phyloP scores from a whole-genome alignment of 2,113 vertebrate genomes.

The Hyla sarda region DNA sequence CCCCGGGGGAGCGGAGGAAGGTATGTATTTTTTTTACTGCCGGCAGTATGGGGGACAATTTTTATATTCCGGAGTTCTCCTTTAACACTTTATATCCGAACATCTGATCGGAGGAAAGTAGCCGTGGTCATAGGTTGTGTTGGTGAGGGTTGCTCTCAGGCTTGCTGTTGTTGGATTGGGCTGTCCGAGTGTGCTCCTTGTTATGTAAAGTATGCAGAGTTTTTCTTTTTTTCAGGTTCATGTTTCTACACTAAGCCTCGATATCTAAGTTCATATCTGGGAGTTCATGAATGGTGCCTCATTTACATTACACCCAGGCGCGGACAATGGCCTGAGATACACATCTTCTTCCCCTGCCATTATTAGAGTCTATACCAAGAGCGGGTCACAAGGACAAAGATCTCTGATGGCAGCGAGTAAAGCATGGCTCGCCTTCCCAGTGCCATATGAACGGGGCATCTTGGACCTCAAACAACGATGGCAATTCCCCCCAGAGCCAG shows the following conservation, averaged over 20 bases:
- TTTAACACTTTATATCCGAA: background rate
- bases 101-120: background rate
- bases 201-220: background rate
- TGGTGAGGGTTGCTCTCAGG: background rate
- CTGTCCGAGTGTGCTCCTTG: background rate
- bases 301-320: conserved; percentile 32
- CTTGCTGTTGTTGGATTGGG: background rate
- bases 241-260: background rate
- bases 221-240: background rate
- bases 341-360: conserved; percentile 20
- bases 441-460: conserved; percentile 25
- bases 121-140: background rate
- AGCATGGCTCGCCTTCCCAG: conserved; percentile 1
- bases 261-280: conserved; percentile 10
- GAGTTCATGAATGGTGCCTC: conserved; percentile 30
- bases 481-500: conserved; percentile 48
- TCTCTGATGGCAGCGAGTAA: conserved; percentile 40
- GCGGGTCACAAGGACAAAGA: conserved; percentile 37
- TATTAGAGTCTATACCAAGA: conserved; percentile 6
- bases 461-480: conserved; percentile 14
- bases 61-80: too few relatives aligned
- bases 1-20: too few relatives aligned
- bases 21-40: too few relatives aligned
- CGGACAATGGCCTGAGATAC: conserved; percentile 27
- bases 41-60: too few relatives aligned